A percentile compares a stretch with the other conserved stretches of the same genome.
phyloP scores from a whole-genome alignment of 2,888 invertebrate genomes.

The Notodonta dromedarius region DNA sequence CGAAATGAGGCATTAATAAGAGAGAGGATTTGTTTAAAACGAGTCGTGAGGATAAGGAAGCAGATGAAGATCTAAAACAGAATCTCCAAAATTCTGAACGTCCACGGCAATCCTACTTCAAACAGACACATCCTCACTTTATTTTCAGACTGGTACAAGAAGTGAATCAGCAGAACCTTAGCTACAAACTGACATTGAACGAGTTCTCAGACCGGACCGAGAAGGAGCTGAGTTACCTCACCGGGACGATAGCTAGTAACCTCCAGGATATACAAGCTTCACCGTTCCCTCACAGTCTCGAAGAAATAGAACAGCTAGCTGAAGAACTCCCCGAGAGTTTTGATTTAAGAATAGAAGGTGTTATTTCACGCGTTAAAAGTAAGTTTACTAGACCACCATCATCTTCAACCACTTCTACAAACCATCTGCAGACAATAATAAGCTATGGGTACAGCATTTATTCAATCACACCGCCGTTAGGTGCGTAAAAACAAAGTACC shows the following conservation, averaged over 20 bases:
- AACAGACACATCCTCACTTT: background rate
- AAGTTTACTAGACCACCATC: constrained; percentile 20
- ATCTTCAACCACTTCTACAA: too few species aligned
- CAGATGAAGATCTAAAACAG: too few species aligned
- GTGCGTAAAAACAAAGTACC: too few species aligned
- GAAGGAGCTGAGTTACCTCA: constrained; percentile 41
- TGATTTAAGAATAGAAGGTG: constrained; percentile 55
- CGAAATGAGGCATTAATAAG: too few species aligned
- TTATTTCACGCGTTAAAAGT: constrained; percentile 52
- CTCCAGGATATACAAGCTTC: constrained; percentile 19
- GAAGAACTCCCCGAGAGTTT: constrained; percentile 47
- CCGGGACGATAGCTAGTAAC: constrained; percentile 32
- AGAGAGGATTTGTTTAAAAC: too few species aligned
- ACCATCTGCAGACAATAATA: too few species aligned
- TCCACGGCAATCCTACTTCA: too few species aligned
- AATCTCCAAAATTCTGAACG: too few species aligned
- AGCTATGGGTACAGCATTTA: too few species aligned
- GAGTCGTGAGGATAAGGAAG: too few species aligned
- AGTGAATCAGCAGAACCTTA: constrained; percentile 50
- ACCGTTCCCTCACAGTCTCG: constrained; percentile 44
- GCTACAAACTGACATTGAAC: constrained; percentile 53
- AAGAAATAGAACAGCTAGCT: constrained; percentile 36
- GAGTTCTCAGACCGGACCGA: constrained; percentile 51
- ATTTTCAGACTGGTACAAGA: constrained; percentile 43
- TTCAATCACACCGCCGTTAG: too few species aligned